Percentiles rank a stretch among this genome's conserved stretches.
phyloP scores from a whole-genome alignment of 2,888 invertebrate genomes.

The Xylophagus ater region DNA sequence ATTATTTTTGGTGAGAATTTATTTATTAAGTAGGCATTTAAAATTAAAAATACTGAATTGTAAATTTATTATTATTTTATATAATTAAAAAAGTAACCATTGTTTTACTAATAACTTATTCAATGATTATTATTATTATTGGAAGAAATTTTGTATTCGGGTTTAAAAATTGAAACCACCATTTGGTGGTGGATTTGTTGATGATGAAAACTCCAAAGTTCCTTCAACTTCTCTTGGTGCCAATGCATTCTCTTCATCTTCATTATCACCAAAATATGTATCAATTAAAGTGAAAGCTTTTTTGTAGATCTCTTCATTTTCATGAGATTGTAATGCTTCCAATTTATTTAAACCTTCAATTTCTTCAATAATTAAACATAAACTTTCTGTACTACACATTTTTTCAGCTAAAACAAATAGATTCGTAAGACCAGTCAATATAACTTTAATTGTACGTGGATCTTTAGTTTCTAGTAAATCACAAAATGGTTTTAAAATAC shows the following conservation, averaged over 20 bases:
- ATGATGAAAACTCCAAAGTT: slow-evolving; percentile 29
- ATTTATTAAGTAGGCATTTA: too few relatives aligned
- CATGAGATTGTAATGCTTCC: slow-evolving; percentile 78
- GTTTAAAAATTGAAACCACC: too few relatives aligned
- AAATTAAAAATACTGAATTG: too few relatives aligned
- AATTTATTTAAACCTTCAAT: slow-evolving; percentile 82
- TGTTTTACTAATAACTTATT: too few relatives aligned
- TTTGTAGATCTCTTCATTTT: slow-evolving; percentile 74
- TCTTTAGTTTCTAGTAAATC: slow-evolving; percentile 65
- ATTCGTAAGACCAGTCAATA: slow-evolving; percentile 66
- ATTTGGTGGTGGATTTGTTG: too few relatives aligned
- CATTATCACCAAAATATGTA: slow-evolving; percentile 39
- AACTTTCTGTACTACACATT: slow-evolving; percentile 59
- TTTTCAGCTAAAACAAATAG: slow-evolving; percentile 66
- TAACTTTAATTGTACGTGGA: slow-evolving; percentile 62
- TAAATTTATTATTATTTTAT: too few relatives aligned
- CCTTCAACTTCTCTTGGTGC: slow-evolving; percentile 33
- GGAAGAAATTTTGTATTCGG: too few relatives aligned
- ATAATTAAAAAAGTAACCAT: too few relatives aligned
- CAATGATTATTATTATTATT: too few relatives aligned
- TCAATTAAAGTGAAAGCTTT: slow-evolving; percentile 69
- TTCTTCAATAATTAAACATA: slow-evolving; percentile 78
- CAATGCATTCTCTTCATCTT: slow-evolving; percentile 25
- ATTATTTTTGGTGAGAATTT: too few relatives aligned
- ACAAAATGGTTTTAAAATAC: slow-evolving; percentile 71